Conservation (phyloP, 2,888 invertebrate species). For the Liopterus haemorrhoidalis region DNA sequence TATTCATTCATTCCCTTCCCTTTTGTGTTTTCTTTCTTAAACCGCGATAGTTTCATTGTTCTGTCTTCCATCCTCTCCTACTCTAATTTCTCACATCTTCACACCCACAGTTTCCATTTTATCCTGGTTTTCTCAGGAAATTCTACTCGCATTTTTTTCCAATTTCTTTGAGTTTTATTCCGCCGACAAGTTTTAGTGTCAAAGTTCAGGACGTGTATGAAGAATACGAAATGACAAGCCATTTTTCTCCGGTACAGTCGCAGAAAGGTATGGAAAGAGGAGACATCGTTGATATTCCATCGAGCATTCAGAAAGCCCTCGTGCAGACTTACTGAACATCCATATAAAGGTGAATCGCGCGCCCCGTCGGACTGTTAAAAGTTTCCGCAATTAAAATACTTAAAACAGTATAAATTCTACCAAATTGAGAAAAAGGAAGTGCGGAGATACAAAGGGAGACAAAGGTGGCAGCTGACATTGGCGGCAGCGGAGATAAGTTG, state of each 20-base stretch:
- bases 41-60: constrained; percentile 20
- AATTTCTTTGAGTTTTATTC: constrained; percentile 35
- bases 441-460: too few species aligned
- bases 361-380: too few species aligned
- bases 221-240: constrained; percentile 33
- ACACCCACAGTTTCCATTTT: constrained; percentile 16
- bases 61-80: constrained; percentile 7
- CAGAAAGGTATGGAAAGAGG: background rate
- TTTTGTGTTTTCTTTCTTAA: constrained; percentile 9
- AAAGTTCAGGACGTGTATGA: constrained; percentile 34
- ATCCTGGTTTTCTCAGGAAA: constrained; percentile 9
- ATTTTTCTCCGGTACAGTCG: too few species aligned
- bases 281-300: constrained; percentile 2
- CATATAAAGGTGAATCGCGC: background rate
- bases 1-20: constrained; percentile 13
- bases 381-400: too few species aligned
- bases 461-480: too few species aligned
- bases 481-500: too few species aligned
- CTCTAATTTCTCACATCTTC: constrained; percentile 18
- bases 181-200: constrained; percentile 34
- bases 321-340: background rate
- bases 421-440: too few species aligned
- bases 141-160: constrained; percentile 28
- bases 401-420: too few species aligned
- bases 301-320: background rate